Evolutionary conservation across 2,113 vertebrate genomes (phyloP), one percentile per base, ranked within the genome.

Genomic region (Oncorhynchus masou): DNA sequence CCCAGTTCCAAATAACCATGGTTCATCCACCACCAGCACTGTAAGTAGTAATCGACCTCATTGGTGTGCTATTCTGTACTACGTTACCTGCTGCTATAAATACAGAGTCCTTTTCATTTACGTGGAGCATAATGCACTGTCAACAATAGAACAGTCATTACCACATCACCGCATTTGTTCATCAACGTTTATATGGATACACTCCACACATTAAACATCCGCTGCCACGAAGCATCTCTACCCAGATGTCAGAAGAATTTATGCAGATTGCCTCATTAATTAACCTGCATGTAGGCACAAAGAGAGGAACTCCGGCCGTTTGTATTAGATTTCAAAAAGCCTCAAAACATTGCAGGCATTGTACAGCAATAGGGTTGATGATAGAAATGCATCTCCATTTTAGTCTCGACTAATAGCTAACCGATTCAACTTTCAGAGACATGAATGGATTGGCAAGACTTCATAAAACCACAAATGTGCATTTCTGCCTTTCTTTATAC

Each of bases 181-280:
- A 86, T 81, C 72, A 75, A 69, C 54, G 62, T 70, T 27, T 48
- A 80, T 24, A 79, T 67, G 27, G 24, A 29, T 7, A 24, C 2
- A 25, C 22, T 27, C 27, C 66, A 16, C 68, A 73, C 76, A 80
- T 82, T 84, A 74, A 83, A 84, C 70, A 80, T 77, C 81, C 81
- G 81, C 80, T 78, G 87, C 70, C 69, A 86, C 71, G 59, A 70
- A 54, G 29, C 82, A 74, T 71, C 84, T 76, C 72, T 73, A 81
- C 88, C 90, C 91, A 91, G 89, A 92, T 90, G 89, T 89, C 79
- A 90, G 79, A 86, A 91, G 75, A 89, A 90, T 91, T 90, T 90
- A 92, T 93, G 91, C 87, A 91, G 86, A 89, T 84, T 86, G 87
- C 89, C 92, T 93, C 91, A 93, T 93, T 93, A 93, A 92, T 93